These are phyloP conservation scores for Paedocypris sp. DNA, from an alignment of 2,113 vertebrate species.

Conservation along the genomic window DNA sequence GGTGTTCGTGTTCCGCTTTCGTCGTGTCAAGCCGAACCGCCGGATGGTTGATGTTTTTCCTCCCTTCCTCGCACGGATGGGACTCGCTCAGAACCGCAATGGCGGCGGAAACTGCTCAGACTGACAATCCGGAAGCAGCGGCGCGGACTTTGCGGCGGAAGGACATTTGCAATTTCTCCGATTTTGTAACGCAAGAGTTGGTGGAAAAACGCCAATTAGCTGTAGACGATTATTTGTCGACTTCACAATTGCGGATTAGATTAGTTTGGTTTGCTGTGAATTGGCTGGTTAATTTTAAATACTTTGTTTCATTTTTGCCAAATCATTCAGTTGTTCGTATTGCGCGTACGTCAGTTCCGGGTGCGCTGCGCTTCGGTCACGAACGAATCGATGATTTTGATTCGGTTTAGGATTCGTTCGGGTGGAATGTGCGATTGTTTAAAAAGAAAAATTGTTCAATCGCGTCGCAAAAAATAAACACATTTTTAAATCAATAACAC, in stretches of 20 bases:
- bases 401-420: no score
- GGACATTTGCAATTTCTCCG: constrained; percentile 50
- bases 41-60: constrained; percentile 28
- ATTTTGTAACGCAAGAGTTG: neutral
- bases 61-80: constrained; percentile 52
- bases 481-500: no score
- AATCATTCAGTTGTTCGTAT: constrained; percentile 67
- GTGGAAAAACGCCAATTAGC: neutral
- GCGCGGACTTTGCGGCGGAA: constrained; percentile 61
- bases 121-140: constrained; percentile 74
- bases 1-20: neutral
- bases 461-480: no score
- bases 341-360: constrained; percentile 58
- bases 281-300: neutral
- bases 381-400: neutral
- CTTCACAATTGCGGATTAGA: neutral
- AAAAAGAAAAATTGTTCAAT: no score
- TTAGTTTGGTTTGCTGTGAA: neutral
- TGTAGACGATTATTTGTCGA: neutral
- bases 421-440: no score
- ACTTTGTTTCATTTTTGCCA: constrained; percentile 57
- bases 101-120: constrained; percentile 72
- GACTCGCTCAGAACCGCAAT: constrained; percentile 75
- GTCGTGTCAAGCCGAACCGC: constrained; percentile 18
- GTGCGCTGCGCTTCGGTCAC: neutral